These are phyloP conservation scores for Apamea crenata DNA, from an alignment of 2,888 invertebrate species.

Conservation along the genomic window DNA sequence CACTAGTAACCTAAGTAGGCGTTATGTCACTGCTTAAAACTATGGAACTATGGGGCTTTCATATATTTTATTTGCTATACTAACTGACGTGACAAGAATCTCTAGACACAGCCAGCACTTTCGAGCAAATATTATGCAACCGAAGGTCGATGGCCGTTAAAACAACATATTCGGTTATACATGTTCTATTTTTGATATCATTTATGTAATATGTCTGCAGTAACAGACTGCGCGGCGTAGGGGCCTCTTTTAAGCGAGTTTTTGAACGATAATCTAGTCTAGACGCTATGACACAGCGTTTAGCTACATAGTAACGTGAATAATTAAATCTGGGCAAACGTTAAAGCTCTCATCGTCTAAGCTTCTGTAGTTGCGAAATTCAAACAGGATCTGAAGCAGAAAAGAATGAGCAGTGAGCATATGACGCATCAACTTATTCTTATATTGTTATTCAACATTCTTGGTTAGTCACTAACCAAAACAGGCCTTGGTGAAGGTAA, in stretches of 20 bases:
- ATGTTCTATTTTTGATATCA: slow-evolving; percentile 53
- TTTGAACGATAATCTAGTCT: slow-evolving; percentile 6
- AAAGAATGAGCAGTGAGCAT: background rate
- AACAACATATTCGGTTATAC: slow-evolving; percentile 50
- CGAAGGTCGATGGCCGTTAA: slow-evolving; percentile 50
- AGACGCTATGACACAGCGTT: slow-evolving; percentile 25
- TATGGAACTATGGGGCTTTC: slow-evolving; percentile 46
- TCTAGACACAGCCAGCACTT: slow-evolving; percentile 56
- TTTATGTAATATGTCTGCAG: slow-evolving; percentile 74
- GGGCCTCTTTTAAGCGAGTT: slow-evolving; percentile 19
- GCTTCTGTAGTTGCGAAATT: slow-evolving; percentile 13
- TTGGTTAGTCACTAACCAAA: background rate
- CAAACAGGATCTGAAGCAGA: slow-evolving; percentile 21
- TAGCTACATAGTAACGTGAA: slow-evolving; percentile 26
- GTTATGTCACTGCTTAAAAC: slow-evolving; percentile 50
- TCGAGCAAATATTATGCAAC: slow-evolving; percentile 65
- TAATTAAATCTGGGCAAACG: slow-evolving; percentile 2
- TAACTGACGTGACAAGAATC: slow-evolving; percentile 54
- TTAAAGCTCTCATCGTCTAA: background rate
- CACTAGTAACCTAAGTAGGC: slow-evolving; percentile 19
- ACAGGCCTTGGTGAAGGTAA: background rate
- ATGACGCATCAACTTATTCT: slow-evolving; percentile 20
- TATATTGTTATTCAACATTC: background rate
- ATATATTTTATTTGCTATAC: slow-evolving; percentile 59
- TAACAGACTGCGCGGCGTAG: slow-evolving; percentile 77